Conservation (phyloP, 2,888 invertebrate species). For the Drosophila koepferae region DNA sequence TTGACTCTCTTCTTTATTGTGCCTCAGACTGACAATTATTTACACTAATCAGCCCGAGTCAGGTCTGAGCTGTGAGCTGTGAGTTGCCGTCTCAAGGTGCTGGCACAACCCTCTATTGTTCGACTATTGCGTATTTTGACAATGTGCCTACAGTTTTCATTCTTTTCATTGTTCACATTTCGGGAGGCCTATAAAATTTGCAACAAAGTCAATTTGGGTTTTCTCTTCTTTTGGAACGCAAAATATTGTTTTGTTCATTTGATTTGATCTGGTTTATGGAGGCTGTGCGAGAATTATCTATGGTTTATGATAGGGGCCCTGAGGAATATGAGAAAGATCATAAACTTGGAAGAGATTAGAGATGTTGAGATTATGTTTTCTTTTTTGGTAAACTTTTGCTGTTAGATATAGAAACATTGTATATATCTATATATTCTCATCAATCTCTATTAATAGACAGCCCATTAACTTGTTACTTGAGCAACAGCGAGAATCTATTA, state of each 20-base stretch:
- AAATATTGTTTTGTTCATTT: constrained; percentile 32
- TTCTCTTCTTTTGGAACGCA: constrained; percentile 16
- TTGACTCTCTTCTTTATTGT: constrained; percentile 64
- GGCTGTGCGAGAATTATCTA: constrained; percentile 48
- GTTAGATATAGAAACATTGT: not conserved
- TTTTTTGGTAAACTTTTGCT: not conserved
- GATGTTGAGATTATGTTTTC: not conserved
- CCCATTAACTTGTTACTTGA: constrained; percentile 72
- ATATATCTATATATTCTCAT: constrained; percentile 39
- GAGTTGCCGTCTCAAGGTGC: constrained; percentile 22
- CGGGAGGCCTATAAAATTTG: constrained; percentile 73
- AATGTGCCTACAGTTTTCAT: constrained; percentile 68
- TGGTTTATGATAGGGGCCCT: constrained; percentile 49
- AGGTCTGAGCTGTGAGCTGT: constrained; percentile 24
- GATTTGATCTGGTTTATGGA: constrained; percentile 71
- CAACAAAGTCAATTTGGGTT: constrained; percentile 77
- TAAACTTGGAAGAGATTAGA: not conserved
- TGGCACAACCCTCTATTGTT: constrained; percentile 55
- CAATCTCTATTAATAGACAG: constrained; percentile 81
- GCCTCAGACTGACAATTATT: constrained; percentile 71
- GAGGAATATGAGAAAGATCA: not conserved
- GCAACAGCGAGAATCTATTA: constrained; percentile 69
- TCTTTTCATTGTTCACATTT: constrained; percentile 58
- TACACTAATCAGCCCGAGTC: constrained; percentile 75
- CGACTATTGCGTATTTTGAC: constrained; percentile 77